These are phyloP conservation scores for Carassius auratus DNA, from an alignment of 2,113 vertebrate species.

Conservation along the genomic window DNA sequence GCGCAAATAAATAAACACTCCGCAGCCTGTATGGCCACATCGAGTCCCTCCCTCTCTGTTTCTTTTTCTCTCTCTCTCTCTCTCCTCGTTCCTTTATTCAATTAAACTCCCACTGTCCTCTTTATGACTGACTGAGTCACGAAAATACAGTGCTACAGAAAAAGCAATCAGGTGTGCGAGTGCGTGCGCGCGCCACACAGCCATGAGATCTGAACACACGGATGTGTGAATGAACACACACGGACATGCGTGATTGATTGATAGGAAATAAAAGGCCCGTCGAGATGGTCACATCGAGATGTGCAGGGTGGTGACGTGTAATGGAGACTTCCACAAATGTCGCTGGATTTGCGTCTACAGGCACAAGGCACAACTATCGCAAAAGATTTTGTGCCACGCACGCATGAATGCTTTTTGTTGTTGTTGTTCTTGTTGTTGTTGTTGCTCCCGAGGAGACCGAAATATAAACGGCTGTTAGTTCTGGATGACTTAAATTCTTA, in stretches of 20 bases:
- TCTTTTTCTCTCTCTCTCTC: neutral
- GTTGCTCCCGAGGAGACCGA: neutral
- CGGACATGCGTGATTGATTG: neutral
- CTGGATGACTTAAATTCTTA: neutral
- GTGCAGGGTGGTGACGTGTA: neutral
- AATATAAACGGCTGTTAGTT: neutral
- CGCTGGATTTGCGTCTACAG: neutral
- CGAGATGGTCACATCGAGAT: too few species aligned
- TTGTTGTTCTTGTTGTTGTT: too few species aligned
- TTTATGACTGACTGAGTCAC: neutral
- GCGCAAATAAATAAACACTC: slow-evolving; percentile 30
- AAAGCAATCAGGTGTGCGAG: neutral
- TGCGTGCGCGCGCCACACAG: neutral
- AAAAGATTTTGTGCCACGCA: neutral
- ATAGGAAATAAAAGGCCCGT: neutral
- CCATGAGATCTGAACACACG: neutral
- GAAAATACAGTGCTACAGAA: neutral
- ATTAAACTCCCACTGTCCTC: slow-evolving; percentile 4
- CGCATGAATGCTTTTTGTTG: neutral
- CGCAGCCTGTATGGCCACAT: neutral
- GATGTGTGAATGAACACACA: slow-evolving; percentile 31
- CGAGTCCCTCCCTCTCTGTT: neutral
- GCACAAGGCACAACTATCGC: neutral
- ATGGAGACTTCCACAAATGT: neutral
- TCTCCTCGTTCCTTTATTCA: neutral